Evolutionary conservation across 2,888 invertebrate genomes (phyloP).

Genomic region (Brachylomia viminalis): DNA sequence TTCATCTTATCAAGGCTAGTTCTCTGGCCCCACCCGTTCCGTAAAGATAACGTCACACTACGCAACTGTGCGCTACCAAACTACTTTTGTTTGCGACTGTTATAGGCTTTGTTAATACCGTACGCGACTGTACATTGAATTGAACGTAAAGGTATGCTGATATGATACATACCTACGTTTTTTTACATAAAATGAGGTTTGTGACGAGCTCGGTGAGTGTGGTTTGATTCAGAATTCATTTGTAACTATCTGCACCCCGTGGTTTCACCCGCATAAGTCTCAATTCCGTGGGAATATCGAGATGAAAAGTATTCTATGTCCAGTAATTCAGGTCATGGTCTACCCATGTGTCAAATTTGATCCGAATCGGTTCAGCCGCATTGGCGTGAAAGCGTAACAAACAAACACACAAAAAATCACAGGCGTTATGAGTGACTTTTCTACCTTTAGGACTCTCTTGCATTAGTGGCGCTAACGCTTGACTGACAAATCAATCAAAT

Average conservation of each 20-base stretch:
- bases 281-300: too few species aligned
- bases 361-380: too few species aligned
- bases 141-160: slow-evolving; percentile 38
- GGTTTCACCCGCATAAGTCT: too few species aligned
- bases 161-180: slow-evolving; percentile 2
- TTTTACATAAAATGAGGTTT: slow-evolving; percentile 11
- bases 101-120: slow-evolving; percentile 48
- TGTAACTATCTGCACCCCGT: background rate
- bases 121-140: slow-evolving; percentile 53
- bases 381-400: too few species aligned
- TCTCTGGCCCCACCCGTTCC: slow-evolving; percentile 47
- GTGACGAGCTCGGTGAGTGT: background rate
- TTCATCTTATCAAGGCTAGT: background rate
- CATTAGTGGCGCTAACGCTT: too few species aligned
- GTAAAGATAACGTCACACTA: slow-evolving; percentile 70
- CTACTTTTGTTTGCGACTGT: slow-evolving; percentile 69
- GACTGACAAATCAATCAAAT: too few species aligned
- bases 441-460: too few species aligned
- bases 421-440: too few species aligned
- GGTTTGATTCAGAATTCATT: slow-evolving; percentile 8
- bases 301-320: too few species aligned
- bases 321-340: too few species aligned
- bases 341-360: too few species aligned
- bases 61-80: slow-evolving; percentile 48
- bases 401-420: too few species aligned